phyloP scores from a whole-genome alignment of 2,888 invertebrate species.

The Drosophila anceps region DNA sequence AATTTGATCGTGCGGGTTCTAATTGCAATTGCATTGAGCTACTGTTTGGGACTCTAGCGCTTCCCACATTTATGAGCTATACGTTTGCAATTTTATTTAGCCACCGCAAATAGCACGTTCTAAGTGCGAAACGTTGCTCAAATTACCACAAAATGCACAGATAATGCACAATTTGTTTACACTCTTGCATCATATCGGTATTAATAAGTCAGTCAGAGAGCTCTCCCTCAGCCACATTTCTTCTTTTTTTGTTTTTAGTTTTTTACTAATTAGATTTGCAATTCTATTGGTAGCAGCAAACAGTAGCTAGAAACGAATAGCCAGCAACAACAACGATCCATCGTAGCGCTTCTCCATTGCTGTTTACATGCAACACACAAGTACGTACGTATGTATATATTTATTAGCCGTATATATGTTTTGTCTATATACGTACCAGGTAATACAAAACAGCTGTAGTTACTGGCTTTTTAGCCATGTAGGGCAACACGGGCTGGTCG shows the following conservation, averaged over 20 bases:
- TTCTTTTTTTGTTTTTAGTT: background rate
- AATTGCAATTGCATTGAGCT: constrained; percentile 50
- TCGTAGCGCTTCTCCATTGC: constrained; percentile 11
- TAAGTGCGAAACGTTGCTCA: constrained; percentile 65
- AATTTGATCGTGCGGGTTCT: constrained; percentile 35
- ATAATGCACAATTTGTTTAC: constrained; percentile 68
- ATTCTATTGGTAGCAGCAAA: constrained; percentile 53
- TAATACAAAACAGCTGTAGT: constrained; percentile 49
- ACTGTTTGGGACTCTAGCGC: constrained; percentile 42
- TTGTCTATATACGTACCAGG: constrained; percentile 29
- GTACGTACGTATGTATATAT: constrained; percentile 28
- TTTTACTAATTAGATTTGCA: constrained; percentile 75
- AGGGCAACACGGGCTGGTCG: constrained; percentile 52
- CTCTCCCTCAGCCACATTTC: background rate
- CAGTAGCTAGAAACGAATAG: constrained; percentile 15
- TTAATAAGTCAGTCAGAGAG: constrained; percentile 52
- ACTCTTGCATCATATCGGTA: constrained; percentile 72
- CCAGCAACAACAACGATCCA: constrained; percentile 3
- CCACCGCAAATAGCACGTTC: constrained; percentile 66
- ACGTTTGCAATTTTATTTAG: constrained; percentile 64
- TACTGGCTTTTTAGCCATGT: constrained; percentile 71
- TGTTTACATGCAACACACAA: constrained; percentile 22
- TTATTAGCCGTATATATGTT: constrained; percentile 47
- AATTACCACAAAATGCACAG: constrained; percentile 66
- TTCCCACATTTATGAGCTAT: constrained; percentile 42